Conservation (phyloP, 2,888 invertebrate genomes). For the Uloborus plumipes region DNA sequence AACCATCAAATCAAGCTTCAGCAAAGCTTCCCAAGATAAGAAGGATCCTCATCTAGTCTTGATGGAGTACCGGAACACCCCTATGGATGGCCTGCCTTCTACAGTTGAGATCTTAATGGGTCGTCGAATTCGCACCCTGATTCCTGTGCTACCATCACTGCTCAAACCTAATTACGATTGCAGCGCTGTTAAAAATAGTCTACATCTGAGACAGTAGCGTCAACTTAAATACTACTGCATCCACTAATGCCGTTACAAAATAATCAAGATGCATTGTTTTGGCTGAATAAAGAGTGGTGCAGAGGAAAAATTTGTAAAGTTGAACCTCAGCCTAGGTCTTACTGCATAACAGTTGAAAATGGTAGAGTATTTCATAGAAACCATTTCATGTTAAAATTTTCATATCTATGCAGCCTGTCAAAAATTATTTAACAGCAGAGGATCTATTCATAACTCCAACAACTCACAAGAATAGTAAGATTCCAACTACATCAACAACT, state of each 20-base stretch:
- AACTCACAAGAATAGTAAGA: no score
- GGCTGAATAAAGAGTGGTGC: background rate
- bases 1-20: background rate
- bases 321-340: background rate
- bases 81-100: background rate
- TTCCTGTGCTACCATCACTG: background rate
- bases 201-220: background rate
- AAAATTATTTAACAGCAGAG: no score
- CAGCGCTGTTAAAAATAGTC: background rate
- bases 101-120: background rate
- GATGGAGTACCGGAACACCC: no score
- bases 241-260: background rate
- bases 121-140: background rate
- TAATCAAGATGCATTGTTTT: background rate
- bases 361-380: background rate
- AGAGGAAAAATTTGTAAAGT: background rate
- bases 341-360: background rate
- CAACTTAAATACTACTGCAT: conserved; percentile 3
- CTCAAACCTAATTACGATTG: background rate
- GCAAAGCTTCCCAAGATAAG: background rate
- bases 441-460: no score
- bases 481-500: no score
- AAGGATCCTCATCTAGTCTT: background rate
- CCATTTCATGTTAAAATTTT: background rate
- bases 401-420: background rate